Evolutionary conservation across 2,113 vertebrate genomes (phyloP).

Genomic region (Lampris incognitus): DNA sequence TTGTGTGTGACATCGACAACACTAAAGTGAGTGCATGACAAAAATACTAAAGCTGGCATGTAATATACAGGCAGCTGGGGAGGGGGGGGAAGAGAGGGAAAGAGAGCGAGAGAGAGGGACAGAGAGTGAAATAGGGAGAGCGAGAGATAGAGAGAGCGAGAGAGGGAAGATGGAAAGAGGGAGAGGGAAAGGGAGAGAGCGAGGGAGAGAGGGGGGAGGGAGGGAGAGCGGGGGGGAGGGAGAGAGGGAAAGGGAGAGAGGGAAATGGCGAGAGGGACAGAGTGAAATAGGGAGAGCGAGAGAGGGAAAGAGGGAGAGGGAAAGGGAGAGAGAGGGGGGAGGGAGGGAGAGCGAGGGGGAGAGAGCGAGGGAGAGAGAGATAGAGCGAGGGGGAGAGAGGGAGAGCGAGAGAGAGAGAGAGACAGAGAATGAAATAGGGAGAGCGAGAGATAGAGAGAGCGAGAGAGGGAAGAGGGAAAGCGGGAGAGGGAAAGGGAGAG

Average conservation of each 20-base stretch:
- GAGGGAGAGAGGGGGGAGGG: neutral
- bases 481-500: neutral
- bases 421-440: neutral
- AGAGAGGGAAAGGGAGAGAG: no score
- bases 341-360: neutral
- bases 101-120: neutral
- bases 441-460: neutral
- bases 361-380: neutral
- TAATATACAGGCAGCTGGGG: no score
- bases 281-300: neutral
- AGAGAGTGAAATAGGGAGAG: neutral
- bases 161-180: neutral
- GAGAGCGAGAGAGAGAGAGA: no score
- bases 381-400: no score
- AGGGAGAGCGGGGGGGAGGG: neutral
- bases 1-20: no score
- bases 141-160: conserved; percentile 1
- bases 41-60: no score
- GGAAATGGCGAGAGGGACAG: neutral
- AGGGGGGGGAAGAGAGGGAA: neutral
- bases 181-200: neutral
- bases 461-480: neutral
- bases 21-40: no score
- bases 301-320: neutral
- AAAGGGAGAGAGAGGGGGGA: neutral